Percentiles rank a stretch among this genome's conserved stretches.
phyloP scores from a whole-genome alignment of 1,140 invertebrate species.

The Bombyx mandarina region DNA sequence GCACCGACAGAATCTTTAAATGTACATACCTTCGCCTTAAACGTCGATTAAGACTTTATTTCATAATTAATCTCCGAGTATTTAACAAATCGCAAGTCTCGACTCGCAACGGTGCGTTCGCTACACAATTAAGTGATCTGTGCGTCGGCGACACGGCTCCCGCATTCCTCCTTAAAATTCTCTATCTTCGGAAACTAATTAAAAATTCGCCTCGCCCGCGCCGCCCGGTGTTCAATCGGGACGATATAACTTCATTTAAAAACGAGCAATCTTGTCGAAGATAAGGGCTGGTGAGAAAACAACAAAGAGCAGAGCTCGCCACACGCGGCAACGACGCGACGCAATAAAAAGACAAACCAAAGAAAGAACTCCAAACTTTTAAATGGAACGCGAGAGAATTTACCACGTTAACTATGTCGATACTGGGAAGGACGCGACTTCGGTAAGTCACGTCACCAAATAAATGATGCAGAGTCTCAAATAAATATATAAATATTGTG shows the following conservation, averaged over 20 bases:
- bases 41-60: conserved; percentile 35
- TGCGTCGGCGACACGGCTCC: conserved; percentile 48
- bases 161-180: conserved; percentile 63
- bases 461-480: conserved; percentile 56
- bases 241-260: conserved; percentile 71
- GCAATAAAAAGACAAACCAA: conserved; percentile 49
- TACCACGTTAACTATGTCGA: conserved; percentile 65
- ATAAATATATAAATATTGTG: conserved; percentile 68
- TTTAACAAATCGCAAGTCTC: conserved; percentile 41
- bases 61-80: conserved; percentile 44
- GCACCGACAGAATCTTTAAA: conserved; percentile 15
- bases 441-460: conserved; percentile 68
- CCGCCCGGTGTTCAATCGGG: conserved; percentile 59
- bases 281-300: conserved; percentile 67
- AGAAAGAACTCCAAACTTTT: conserved; percentile 57
- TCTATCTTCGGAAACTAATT: conserved; percentile 70
- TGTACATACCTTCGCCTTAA: no score
- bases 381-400: conserved; percentile 66
- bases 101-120: conserved; percentile 27
- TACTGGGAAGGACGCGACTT: conserved; percentile 67
- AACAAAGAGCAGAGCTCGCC: conserved; percentile 60
- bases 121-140: conserved; percentile 63
- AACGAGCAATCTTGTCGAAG: conserved; percentile 67
- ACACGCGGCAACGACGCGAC: conserved; percentile 49
- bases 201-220: conserved; percentile 68